Evolutionary conservation across 2,888 invertebrate genomes (phyloP), one percentile per base, ranked within the genome.

Genomic region (Yponomeuta evonymella): DNA sequence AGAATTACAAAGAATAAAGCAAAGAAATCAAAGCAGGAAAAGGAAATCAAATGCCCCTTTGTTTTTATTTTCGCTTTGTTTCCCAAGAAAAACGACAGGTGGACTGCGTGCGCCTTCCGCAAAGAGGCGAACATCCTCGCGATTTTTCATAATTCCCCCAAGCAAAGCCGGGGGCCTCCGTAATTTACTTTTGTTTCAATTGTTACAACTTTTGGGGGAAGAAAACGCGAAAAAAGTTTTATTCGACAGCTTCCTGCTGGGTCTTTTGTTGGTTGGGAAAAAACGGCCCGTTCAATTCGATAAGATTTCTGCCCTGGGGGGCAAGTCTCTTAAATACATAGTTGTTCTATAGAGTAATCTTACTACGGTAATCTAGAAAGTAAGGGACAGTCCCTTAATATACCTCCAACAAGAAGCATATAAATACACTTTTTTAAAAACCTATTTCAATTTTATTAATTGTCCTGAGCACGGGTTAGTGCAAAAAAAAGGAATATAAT

Each of bases 111-210:
- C 64, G 11, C 51, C 15, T 58, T 58, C 51, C 51, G 4, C 51
- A n/a, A 67, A 58, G 58, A 69, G 33, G n/a, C 48, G 30, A 72
- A 71, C 72, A 71, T 77, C 73, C 75, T 76, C 70, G 75, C 81
- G 84, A 86, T 89, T 88, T 85, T 84, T 90, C 86, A 88, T 88
- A 88, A 88, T 85, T 85, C 83, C 75, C 74, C 75, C 74, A 81
- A 82, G 75, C 74, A 81, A 82, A 79, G 79, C 74, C 79, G 72
- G 78, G 73, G 78, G 77, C 75, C 74, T 75, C 79, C 81, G 83
- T 88, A 89, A 89, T 88, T 90, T 90, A 90, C 87, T 86, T 90
- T 90, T 88, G 88, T 90, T 90, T 88, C 89, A 90, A 90, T 90
- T 87, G 88, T 88, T 85, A 82, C 77, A 81, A 87, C 81, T 85